Percentiles rank a stretch among this genome's conserved stretches.
phyloP scores from a whole-genome alignment of 2,113 vertebrate genomes.

The Nothobranchius furzeri region DNA sequence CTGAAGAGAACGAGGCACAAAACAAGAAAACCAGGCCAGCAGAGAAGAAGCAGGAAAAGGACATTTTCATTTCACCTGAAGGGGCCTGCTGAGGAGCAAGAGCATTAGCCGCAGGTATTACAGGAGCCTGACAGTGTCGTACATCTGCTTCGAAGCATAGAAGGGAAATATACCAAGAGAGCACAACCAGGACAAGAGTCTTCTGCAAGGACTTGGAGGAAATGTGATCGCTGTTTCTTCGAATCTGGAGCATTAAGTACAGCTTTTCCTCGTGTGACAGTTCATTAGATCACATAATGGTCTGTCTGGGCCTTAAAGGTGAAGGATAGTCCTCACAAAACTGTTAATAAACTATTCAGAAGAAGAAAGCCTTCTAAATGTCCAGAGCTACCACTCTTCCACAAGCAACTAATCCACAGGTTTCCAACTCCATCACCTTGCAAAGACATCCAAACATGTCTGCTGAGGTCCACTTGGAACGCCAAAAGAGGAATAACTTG shows the following conservation, averaged over 20 bases:
- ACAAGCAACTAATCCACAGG: neutral
- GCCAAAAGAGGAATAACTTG: conserved; percentile 45
- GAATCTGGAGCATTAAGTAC: conserved; percentile 20
- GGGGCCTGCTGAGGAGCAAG: conserved; percentile 1
- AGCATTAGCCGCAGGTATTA: conserved; percentile 5
- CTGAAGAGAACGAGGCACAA: conserved; percentile 19
- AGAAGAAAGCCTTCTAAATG: neutral
- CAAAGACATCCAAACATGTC: conserved; percentile 57
- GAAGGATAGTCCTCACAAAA: conserved; percentile 3
- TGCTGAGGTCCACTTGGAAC: conserved; percentile 60
- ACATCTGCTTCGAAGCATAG: conserved; percentile 1
- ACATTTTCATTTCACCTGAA: conserved; percentile 3
- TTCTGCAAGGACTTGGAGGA: conserved; percentile 22
- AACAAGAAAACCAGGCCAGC: neutral
- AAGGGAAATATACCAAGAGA: conserved; percentile 15
- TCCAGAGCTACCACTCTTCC: neutral
- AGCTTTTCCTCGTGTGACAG: conserved; percentile 1
- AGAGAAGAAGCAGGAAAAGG: conserved; percentile 24
- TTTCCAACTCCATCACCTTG: neutral
- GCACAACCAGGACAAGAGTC: neutral
- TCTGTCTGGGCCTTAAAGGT: conserved; percentile 14
- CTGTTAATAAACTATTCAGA: conserved; percentile 7
- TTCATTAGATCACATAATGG: conserved; percentile 30
- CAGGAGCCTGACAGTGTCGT: neutral
- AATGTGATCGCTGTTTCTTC: conserved; percentile 23